Base-by-base conservation (phyloP, 2,888 invertebrate species). In the Calliopum simillimum region DNA sequence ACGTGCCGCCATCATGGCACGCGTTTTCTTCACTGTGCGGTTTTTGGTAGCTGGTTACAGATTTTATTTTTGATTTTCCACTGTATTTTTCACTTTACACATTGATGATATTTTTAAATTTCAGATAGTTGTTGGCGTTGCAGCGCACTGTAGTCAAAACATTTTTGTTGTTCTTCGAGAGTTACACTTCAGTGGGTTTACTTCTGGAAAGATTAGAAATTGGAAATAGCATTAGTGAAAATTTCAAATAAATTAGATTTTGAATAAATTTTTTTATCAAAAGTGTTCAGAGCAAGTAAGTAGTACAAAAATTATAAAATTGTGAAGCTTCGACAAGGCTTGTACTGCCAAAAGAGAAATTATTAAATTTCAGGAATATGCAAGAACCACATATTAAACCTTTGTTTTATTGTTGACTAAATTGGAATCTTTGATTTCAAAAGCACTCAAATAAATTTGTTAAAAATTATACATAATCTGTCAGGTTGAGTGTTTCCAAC, bases 1-100 rank as follows among this genome's bases (percentile, higher is more conserved):
- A 78, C 81, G 82, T 80, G 82, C 82, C 82, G 78, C 81, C 77
- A 79, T 80, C 71, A 25, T 77, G 81, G 82, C 83, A 81, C 78
- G 78, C 75, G 80, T 79, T 77, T 74, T 59, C 64, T 55, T 61
- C 62, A 19, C 41, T 21, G 44, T 63, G 14, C n/a, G 44, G 23
- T n/a, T 19, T n/a, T 16, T 13, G 43, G 14, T 8, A 41, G 25
- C 11, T 14, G 14, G 1, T 44, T 23, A 12, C 14, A 4, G 46
- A 12, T n/a, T n/a, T 47, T 44, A 8, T 14, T 11, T 33, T 58
- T 4, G 14, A 2, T 33, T 33, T 33, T 25, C 2, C 8, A 8
- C 5, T 58, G 5, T 25, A 23, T n/a, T n/a, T 33, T 56, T 56
- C 14, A 56, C 6, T 56, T 33, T 25, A 56, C n/a, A 23, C 23